Evolutionary conservation across 2,888 invertebrate species (phyloP), one percentile per base, ranked within the genome.

Genomic region (Melanostoma mellinum): DNA sequence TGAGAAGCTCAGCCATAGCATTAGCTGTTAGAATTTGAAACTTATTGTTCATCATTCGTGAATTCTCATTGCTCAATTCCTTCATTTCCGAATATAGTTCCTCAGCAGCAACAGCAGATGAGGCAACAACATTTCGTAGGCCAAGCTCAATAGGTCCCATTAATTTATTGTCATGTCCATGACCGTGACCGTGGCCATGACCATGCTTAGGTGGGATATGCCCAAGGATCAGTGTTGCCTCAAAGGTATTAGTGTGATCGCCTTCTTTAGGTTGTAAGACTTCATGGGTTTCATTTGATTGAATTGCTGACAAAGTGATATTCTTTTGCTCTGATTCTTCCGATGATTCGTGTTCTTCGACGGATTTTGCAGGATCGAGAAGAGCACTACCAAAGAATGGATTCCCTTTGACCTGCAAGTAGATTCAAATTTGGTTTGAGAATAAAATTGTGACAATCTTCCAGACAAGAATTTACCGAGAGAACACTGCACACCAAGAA

Each of bases 141-240:
- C 79, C 60, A 3, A 61, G 60, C 10, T 79, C 78, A 4, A 84
- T 74, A n/a, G 84, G 84, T 44, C 84, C 84, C 6, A 73, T 33
- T 3, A 58, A 72, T 20, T 44, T 61, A 3, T 50, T 20, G n/a
- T 6, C 4, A 6, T 82, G 6, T 9, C 30, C 2, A 0, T 44
- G 8, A 6, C 10, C 3, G 38, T 30, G 6, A 46, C 52, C 40
- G 6, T 36, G 4, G 1, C 40, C 30, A 6, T 58, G 40, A 20
- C 6, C 36, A 5, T 38, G 56, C 20, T 56, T 9, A 5, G 4
- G 0, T 36, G 36, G 10, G 36, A 9, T 46, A 20, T 10, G 4
- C 30, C 40, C 63, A 9, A 61, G 0, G 36, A 5, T 61, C 5
- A 30, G 8, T 20, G 35, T 3, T 0, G 50, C 6, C 32, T 63